Conservation (phyloP, 2,888 invertebrate genomes). For the Ametastegia equiseti region DNA sequence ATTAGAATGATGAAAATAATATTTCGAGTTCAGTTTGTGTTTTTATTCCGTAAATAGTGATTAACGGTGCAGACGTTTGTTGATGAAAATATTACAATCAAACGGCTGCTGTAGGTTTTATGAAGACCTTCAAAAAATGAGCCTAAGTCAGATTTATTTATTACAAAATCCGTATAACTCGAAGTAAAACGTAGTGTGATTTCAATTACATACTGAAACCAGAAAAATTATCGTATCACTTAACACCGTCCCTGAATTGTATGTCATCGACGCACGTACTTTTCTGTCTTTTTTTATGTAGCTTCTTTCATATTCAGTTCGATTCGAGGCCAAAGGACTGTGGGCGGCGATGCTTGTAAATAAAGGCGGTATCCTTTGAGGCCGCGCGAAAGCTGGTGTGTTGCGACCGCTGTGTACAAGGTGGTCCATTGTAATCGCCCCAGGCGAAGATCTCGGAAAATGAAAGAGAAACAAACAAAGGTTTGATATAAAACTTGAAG, state of each 20-base stretch:
- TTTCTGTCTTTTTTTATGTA: too few relatives aligned
- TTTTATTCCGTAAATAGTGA: conserved; percentile 3
- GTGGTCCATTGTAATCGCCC: too few relatives aligned
- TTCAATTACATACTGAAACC: too few relatives aligned
- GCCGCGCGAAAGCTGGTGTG: not conserved
- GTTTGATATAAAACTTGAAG: too few relatives aligned
- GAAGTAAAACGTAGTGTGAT: not conserved
- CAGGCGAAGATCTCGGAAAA: too few relatives aligned
- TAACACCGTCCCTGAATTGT: not conserved
- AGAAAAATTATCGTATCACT: not conserved
- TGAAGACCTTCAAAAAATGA: not conserved
- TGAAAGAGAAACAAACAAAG: too few relatives aligned
- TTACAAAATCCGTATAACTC: not conserved
- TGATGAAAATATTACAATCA: not conserved
- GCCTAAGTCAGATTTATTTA: not conserved
- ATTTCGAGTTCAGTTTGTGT: not conserved
- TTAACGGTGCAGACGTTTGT: conserved; percentile 1
- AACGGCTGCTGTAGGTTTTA: not conserved
- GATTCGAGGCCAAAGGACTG: not conserved
- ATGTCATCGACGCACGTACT: conserved; percentile 1
- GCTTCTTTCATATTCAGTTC: not conserved
- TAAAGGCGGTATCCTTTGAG: not conserved
- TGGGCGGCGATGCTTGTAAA: not conserved
- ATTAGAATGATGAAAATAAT: too few relatives aligned
- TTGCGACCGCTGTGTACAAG: not conserved